phyloP scores from a whole-genome alignment of 2,113 vertebrate genomes.

The Lathamus discolor region DNA sequence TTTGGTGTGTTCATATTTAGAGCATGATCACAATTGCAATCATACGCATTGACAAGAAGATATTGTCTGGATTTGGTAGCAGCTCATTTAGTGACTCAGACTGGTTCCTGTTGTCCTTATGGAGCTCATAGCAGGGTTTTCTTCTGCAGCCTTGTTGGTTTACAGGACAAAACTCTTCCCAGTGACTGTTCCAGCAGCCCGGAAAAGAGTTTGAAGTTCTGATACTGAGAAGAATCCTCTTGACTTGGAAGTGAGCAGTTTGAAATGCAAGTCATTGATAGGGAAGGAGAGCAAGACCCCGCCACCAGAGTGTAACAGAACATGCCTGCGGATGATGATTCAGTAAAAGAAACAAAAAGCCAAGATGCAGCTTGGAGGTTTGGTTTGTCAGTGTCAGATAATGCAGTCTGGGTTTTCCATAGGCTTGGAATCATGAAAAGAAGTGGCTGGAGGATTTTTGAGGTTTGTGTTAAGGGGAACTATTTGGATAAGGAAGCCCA shows the following conservation, averaged over 20 bases:
- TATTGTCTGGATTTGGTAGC: slow-evolving; percentile 42
- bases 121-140: neutral
- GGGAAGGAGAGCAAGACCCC: neutral
- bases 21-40: slow-evolving; percentile 28
- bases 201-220: neutral
- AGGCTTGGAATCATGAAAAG: neutral
- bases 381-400: neutral
- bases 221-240: neutral
- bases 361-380: neutral
- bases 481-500: neutral
- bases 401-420: neutral
- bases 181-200: neutral
- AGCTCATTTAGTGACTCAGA: slow-evolving; percentile 54
- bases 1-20: slow-evolving; percentile 44
- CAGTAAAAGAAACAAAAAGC: neutral
- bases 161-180: neutral
- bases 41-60: slow-evolving; percentile 23
- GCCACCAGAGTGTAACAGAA: neutral
- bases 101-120: slow-evolving; percentile 2
- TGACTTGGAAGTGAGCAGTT: neutral
- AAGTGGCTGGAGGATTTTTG: neutral
- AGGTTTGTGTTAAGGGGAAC: neutral
- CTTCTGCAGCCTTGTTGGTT: neutral
- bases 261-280: neutral
- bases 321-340: neutral